Conservation (phyloP, 64 coral and sea anemone genomes). For the Montipora foliosa region DNA sequence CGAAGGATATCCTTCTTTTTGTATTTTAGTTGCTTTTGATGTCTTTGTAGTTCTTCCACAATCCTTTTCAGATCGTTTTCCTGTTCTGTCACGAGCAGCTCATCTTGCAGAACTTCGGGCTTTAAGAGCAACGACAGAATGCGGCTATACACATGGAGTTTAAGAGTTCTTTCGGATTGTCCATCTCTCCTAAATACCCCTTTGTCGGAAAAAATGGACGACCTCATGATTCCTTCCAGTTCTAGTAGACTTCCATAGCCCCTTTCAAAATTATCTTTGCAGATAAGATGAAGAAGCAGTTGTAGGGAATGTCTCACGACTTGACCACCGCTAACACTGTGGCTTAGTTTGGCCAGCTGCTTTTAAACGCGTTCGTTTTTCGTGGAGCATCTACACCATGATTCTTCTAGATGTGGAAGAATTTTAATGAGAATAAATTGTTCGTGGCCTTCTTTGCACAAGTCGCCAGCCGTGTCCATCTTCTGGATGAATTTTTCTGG, state of each 20-base stretch:
- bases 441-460: not conserved
- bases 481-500: not conserved
- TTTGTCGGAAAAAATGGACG: not conserved
- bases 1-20: too few relatives aligned
- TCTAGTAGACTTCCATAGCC: not conserved
- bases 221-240: conserved; percentile 7
- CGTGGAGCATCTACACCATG: not conserved
- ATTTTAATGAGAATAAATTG: not conserved
- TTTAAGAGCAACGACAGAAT: not conserved
- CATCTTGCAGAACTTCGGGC: not conserved
- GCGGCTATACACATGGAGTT: conserved; percentile 9
- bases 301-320: not conserved
- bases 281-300: conserved; percentile 18
- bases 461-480: not conserved
- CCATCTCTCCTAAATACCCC: not conserved
- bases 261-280: conserved; percentile 1
- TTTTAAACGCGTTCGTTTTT: not conserved
- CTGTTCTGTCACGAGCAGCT: not conserved
- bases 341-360: not conserved
- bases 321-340: not conserved
- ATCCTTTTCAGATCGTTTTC: conserved; percentile 18
- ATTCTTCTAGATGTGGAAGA: conserved; percentile 15
- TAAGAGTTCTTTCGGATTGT: not conserved
- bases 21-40: too few relatives aligned
- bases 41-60: too few relatives aligned